Evolutionary conservation across 2,888 invertebrate species (phyloP), one percentile per base, ranked within the genome.

Genomic region (Scaptomyza cyrtandrae): DNA sequence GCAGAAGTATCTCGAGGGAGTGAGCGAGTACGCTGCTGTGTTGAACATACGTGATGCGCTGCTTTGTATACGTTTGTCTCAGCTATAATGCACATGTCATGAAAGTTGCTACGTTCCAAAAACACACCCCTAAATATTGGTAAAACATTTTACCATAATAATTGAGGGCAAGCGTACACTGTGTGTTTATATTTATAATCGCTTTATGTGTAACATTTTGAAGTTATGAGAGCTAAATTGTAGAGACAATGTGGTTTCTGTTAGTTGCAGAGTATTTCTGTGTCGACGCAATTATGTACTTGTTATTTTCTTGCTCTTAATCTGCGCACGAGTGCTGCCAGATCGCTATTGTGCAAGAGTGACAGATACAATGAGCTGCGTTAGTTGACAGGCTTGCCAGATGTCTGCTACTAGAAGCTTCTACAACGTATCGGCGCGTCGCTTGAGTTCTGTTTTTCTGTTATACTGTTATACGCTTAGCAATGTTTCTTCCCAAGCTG

Each of bases 381-480:
- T 3, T 33, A 7, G 1, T 7, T 11, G 9, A 14, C 39, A 57
- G 39, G 0, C 10, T 41, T 71, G 66, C 73, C 73, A 76, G 77
- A 74, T 50, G 27, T 52, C 9, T 19, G 46, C 0, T 6, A 49
- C 45, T 58, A n/a, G 77, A 74, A 74, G 27, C 55, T 71, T 73
- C 54, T 58, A 41, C n/a, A 1, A 5, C 16, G 41, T 35, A 39
- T 14, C 27, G 27, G 49, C 57, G 54, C 35, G n/a, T 44, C 11
- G 31, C 27, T 66, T n/a, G 13, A 48, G n/a, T 9, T 35, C 44
- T 57, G 63, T 57, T 50, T 11, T 9, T 35, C 44, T 57, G 63
- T 57, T 50, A 58, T 70, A 71, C 71, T 64, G 71, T 59, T 49
- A 73, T 75, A 13, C 14, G 14, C 10, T 52, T 24, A 35, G 11